Evolutionary conservation across 2,888 invertebrate genomes (phyloP), one percentile per base, ranked within the genome.

Genomic region (Pterostichus madidus): DNA sequence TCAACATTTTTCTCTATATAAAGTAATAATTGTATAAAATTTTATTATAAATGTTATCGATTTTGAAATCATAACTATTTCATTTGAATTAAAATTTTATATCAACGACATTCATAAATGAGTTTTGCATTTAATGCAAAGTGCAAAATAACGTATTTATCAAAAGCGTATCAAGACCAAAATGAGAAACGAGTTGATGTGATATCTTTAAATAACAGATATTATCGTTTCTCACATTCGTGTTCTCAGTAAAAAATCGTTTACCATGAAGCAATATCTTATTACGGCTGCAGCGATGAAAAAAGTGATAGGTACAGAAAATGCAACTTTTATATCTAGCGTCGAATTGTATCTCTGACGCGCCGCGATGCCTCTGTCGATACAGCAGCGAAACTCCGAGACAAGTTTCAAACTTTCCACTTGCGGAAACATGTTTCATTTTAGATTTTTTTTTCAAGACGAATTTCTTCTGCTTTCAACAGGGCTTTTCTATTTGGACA

Each of bases 381-480:
- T 24, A 24, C 24, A 24, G 53, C 53, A 24, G 46, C 32, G 52
- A 73, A 75, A 81, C 81, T 75, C 35, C 4, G 24, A 17, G 39
- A 73, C 52, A 82, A 75, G 61, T 82, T 82, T 17, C 3, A 76
- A 83, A 83, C 83, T 83, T 83, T 83, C 24, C 77, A 77, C 83
- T 82, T 82, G 64, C 77, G 76, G 77, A 83, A 83, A 68, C 83
- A 83, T 83, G 83, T 83, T 77, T 77, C 76, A 77, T 83, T 83
- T 83, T 77, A 68, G 39, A 77, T 64, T 83, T 76, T 24, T 76
- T 24, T 83, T 83, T 64, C 68, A 17, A 46, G 49, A 59, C 15
- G 61, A 71, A 80, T 46, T 46, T 82, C 71, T 76, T 82, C 39
- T 68, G n/a, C 17, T 53, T 75, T 49, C 17, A 64, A 83, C 83